phyloP scores from a whole-genome alignment of 2,113 vertebrate species.

The Taurulus bubalis region DNA sequence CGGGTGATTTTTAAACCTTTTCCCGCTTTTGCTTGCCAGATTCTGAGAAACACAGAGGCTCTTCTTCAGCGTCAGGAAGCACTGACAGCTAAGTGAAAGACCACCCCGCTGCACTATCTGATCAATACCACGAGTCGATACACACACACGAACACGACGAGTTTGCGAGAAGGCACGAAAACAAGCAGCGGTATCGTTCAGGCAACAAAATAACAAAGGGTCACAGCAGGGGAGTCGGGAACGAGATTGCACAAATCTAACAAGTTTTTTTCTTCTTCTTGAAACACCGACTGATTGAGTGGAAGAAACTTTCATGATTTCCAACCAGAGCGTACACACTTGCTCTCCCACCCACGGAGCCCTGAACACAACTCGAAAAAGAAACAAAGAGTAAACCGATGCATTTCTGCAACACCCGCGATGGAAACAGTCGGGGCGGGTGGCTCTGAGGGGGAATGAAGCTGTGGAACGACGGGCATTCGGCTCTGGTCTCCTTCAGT shows the following conservation, averaged over 20 bases:
- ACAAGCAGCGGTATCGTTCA: conserved; percentile 41
- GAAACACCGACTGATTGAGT: neutral
- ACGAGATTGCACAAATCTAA: neutral
- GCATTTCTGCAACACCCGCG: conserved; percentile 33
- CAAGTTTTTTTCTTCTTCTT: neutral
- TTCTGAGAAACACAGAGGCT: conserved; percentile 25
- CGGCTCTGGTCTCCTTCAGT: conserved; percentile 54
- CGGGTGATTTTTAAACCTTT: conserved; percentile 19
- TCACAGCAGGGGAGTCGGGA: neutral
- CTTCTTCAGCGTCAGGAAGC: conserved; percentile 44
- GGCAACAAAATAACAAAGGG: conserved; percentile 10
- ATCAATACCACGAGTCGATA: conserved; percentile 70
- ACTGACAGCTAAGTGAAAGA: conserved; percentile 40
- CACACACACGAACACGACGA: conserved; percentile 26
- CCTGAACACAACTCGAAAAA: conserved; percentile 10
- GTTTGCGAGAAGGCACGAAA: conserved; percentile 26
- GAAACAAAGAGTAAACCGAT: conserved; percentile 32
- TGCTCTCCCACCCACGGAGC: neutral
- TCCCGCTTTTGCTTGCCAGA: conserved; percentile 29
- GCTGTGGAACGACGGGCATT: conserved; percentile 55
- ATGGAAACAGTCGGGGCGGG: conserved; percentile 40
- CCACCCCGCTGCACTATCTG: conserved; percentile 61
- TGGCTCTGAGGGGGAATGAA: conserved; percentile 62
- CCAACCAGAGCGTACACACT: neutral
- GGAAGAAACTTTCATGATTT: neutral